Evolutionary conservation across 2,888 invertebrate species (phyloP), one percentile per base, ranked within the genome.

Genomic region (Trachelus tabidus): DNA sequence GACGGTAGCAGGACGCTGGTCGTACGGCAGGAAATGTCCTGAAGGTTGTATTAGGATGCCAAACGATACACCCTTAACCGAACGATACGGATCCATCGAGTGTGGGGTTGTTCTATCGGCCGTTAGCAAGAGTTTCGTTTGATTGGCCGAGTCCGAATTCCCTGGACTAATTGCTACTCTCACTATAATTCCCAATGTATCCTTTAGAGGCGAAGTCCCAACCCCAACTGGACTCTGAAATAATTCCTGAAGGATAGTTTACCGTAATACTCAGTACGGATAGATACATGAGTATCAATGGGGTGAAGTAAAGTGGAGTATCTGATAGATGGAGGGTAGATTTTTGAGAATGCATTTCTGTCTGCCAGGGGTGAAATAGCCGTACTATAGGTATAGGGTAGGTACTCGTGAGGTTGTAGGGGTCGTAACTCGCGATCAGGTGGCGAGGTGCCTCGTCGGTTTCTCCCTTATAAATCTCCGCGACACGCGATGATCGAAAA

Each of bases 401-500:
- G 77, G 76, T 83, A 81, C 80, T 82, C 80, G 81, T 79, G 56
- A 71, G 79, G 80, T 77, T 76, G 77, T 80, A 80, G 81, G 83
- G 85, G 87, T 87, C 85, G 88, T 88, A 89, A 90, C 88, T 90
- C 84, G 90, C 88, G 90, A 91, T 91, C 91, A 91, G 90, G 90
- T 91, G 89, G 90, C 85, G 86, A 82, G 83, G 85, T 86, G 85
- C 85, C 86, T 82, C 81, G 80, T 81, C 83, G 83, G 83, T 84
- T 83, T 83, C 78, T 85, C 81, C 82, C 81, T 81, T 87, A 91
- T 91, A 91, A 91, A 91, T 91, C 90, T 89, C 88, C 88, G 87
- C 87, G 87, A 90, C 90, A 90, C 91, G 91, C 90, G 91, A 91
- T 91, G 91, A 91, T 91, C 91, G 91, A 91, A 91, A 91, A 91